Evolutionary conservation across 53 echinoderm and acorn worm species (phyloP), one percentile per base, ranked within the genome.

Genomic region (Patiria pectinifera): DNA sequence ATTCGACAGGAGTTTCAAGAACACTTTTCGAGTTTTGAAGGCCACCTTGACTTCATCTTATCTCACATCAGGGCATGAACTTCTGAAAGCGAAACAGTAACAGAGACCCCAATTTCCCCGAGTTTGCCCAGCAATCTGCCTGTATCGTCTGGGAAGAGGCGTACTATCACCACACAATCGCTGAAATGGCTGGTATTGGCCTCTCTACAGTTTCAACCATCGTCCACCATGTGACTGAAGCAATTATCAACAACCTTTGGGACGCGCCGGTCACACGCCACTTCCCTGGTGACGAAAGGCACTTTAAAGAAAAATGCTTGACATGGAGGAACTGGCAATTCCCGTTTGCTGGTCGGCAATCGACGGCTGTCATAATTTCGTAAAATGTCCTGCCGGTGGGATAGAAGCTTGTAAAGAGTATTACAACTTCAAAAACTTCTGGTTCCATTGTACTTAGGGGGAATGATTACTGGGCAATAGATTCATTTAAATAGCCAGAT

Each of bases 401-500:
- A 22, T 82, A 59, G n/a, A 82, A n/a, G 82, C 59, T 58, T 8
- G 82, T 53, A 82, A 59, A 14, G 82, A 82, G 19, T 82, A 82
- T 21, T 14, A 82, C 59, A 82, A 82, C 82, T 82, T 82, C 24
- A 59, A 82, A n/a, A 19, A 82, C 44, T 82, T 82, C 22, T 82
- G 53, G 59, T n/a, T 82, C 58, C 4, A 21, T 82, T 19, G 82
- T 59, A 3, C 22, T 82, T 2, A 82, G n/a, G 53, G 82, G 82
- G 82, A 45, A 82, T 82, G 82, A 21, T 82, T 82, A 82, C 11
- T n/a, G n/a, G n/a, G n/a, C n/a, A n/a, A n/a, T n/a, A 2, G 82
- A 6, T 82, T 82, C 6, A 82, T 82, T 19, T 82, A 59, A n/a
- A n/a, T n/a, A 59, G 82, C 82, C 24, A 58, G 82, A 3, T 81